Evolutionary conservation across 2,113 vertebrate genomes (phyloP), one percentile per base, ranked within the genome.

Genomic region (Alligator mississippiensis): DNA sequence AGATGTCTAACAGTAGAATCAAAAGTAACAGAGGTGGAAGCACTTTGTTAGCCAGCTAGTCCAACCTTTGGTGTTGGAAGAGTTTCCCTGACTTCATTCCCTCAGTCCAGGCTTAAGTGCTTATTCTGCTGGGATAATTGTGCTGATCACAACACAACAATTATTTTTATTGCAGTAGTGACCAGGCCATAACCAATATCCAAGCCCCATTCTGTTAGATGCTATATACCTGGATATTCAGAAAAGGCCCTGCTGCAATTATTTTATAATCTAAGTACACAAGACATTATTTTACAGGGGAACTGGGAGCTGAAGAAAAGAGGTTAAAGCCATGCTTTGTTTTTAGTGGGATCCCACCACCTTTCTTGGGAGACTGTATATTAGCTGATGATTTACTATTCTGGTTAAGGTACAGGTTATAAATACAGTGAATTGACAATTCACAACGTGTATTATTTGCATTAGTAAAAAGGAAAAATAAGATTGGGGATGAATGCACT

Each of bases 401-500:
- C 60, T n/a, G 13, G 28, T 68, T n/a, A 66, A 66, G 27, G 54
- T 76, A 60, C 34, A 82, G 24, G 61, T 93, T 61, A 58, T 68
- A 75, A 91, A 85, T 19, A 38, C 85, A 74, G 74, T 0, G 0
- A 92, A 5, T 74, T 77, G 34, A 81, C 90, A 93, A 88, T 47
- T 47, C 47, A 47, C 47, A 66, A 25, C 12, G 9, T 72, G 0
- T 57, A 11, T 83, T 93, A n/a, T 90, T 24, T 2, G 6, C 47
- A 55, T 5, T 58, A 17, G 30, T 92, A 70, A 77, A 91, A 85
- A 88, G 25, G 47, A 77, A 92, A 81, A 92, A 77, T 11, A 75
- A 61, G 25, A 84, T 38, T 62, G 13, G 70, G 70, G 22, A n/a
- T 21, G 12, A 82, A 16, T 68, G 13, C 38, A 25, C 28, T 66